Evolutionary conservation across 2,113 vertebrate genomes (phyloP).

Genomic region (Larimichthys polyactis): DNA sequence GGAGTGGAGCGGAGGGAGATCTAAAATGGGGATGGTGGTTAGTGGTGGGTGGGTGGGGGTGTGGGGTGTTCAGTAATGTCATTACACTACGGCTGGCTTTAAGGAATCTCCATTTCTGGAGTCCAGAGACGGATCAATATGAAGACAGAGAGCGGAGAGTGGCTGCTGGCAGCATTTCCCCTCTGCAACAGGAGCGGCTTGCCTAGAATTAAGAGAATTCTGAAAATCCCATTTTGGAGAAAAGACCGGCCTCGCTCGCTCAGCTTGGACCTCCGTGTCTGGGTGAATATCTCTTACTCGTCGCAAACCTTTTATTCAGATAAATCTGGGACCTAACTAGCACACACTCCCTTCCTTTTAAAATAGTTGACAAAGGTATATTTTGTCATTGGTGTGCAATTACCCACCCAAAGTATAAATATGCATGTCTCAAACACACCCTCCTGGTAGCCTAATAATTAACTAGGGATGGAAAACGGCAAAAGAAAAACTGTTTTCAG

Average conservation of each 20-base stretch:
- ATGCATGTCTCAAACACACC: slow-evolving; percentile 4
- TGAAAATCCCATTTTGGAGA: slow-evolving; percentile 61
- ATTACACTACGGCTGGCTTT: slow-evolving; percentile 66
- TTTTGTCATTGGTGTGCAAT: slow-evolving; percentile 17
- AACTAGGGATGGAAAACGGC: slow-evolving; percentile 7
- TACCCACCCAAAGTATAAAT: slow-evolving; percentile 26
- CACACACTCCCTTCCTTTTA: neutral
- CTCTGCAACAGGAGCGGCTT: slow-evolving; percentile 50
- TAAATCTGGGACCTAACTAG: neutral
- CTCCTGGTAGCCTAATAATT: slow-evolving; percentile 38
- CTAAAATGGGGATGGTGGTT: slow-evolving; percentile 33
- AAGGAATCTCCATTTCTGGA: slow-evolving; percentile 73
- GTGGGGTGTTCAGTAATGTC: slow-evolving; percentile 57
- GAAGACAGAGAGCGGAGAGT: slow-evolving; percentile 46
- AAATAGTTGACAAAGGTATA: neutral
- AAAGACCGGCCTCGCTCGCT: slow-evolving; percentile 15
- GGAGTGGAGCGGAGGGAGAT: slow-evolving; percentile 49
- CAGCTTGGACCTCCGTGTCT: neutral
- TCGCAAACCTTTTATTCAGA: neutral
- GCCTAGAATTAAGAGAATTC: slow-evolving; percentile 66
- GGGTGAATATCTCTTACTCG: neutral
- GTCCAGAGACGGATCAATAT: slow-evolving; percentile 66
- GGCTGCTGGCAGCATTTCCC: slow-evolving; percentile 58
- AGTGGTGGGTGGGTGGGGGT: neutral
- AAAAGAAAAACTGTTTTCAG: neutral